Conservation (phyloP, 2,113 vertebrate genomes). For the Alethe castanea region DNA sequence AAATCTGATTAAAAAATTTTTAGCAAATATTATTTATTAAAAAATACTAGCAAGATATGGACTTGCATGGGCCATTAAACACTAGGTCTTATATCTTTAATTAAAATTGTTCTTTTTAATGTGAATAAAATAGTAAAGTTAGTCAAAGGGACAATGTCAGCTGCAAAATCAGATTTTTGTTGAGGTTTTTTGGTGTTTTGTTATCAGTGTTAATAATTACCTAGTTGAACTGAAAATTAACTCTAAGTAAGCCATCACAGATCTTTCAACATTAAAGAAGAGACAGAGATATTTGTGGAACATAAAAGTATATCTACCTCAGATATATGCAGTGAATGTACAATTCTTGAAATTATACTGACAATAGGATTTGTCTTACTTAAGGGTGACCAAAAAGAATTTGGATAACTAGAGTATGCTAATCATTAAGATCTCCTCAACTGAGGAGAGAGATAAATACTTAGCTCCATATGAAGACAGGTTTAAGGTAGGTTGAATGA, state of each 20-base stretch:
- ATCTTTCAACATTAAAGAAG: background rate
- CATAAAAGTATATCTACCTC: background rate
- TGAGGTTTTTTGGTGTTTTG: background rate
- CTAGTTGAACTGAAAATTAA: background rate
- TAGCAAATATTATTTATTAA: background rate
- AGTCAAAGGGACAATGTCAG: background rate
- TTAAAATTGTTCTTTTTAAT: background rate
- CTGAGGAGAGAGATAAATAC: background rate
- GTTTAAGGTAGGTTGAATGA: background rate
- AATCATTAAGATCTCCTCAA: background rate
- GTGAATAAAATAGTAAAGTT: background rate
- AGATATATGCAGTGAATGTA: background rate
- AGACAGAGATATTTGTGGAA: background rate
- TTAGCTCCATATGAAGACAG: background rate
- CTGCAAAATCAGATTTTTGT: background rate
- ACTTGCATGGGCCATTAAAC: background rate
- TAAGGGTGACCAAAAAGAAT: background rate
- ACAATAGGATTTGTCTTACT: background rate
- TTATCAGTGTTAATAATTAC: background rate
- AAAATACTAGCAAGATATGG: background rate
- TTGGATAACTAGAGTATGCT: background rate
- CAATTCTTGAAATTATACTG: background rate
- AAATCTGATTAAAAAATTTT: background rate
- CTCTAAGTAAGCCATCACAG: background rate
- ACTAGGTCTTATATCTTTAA: background rate